Evolutionary conservation across 2,113 vertebrate species (phyloP).

Genomic region (Oryzias celebensis): DNA sequence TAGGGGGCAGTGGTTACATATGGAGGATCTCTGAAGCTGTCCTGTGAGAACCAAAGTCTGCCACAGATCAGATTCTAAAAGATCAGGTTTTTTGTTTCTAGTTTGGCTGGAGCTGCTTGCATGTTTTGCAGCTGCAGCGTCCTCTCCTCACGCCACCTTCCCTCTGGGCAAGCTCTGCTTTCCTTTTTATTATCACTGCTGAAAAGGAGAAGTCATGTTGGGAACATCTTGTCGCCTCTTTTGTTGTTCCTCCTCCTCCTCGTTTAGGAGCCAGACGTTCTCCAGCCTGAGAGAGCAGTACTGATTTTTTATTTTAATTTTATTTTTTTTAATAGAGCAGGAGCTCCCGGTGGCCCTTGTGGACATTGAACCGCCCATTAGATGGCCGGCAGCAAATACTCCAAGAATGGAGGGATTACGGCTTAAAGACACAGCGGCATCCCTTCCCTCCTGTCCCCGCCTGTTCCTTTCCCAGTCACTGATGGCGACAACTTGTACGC

Average conservation of each 20-base stretch:
- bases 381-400: conserved; percentile 75
- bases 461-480: conserved; percentile 21
- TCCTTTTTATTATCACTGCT: conserved; percentile 10
- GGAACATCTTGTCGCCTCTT: conserved; percentile 66
- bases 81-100: conserved; percentile 1
- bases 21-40: conserved; percentile 19
- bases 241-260: conserved; percentile 53
- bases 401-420: conserved; percentile 69
- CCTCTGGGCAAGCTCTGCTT: conserved; percentile 34
- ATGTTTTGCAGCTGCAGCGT: not conserved
- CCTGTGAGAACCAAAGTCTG: conserved; percentile 2
- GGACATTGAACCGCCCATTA: conserved; percentile 77
- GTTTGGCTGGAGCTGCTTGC: not conserved
- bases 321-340: conserved; percentile 51
- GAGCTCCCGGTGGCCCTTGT: conserved; percentile 73
- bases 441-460: conserved; percentile 14
- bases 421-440: conserved; percentile 77
- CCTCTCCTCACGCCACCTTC: conserved; percentile 22
- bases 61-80: conserved; percentile 3
- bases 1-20: conserved; percentile 63
- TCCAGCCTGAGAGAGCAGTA: conserved; percentile 35
- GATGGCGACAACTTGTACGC: conserved; percentile 30
- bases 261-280: conserved; percentile 52
- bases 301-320: conserved; percentile 40
- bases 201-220: conserved; percentile 24